A percentile compares a stretch with the other conserved stretches of the same genome.
phyloP scores from a whole-genome alignment of 2,113 vertebrate species.

The Chamaetylas fuelleborni region DNA sequence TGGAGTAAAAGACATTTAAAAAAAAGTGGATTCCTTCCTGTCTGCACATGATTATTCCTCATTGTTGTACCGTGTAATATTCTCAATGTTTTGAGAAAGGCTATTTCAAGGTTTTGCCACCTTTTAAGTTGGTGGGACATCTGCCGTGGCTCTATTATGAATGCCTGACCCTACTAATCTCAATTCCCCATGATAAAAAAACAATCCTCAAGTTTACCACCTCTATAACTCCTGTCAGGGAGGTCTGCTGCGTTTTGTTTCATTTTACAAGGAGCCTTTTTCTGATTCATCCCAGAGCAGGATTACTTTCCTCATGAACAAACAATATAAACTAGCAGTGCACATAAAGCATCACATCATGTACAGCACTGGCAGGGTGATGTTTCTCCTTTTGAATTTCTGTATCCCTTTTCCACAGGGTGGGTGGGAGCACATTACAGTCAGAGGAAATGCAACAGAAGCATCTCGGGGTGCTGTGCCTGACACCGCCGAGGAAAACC shows the following conservation, averaged over 20 bases:
- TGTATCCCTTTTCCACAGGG: constrained; percentile 75
- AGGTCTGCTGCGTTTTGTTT: not conserved
- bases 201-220: not conserved
- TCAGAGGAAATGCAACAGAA: constrained; percentile 85
- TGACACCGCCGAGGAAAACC: not conserved
- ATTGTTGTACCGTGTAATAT: not conserved
- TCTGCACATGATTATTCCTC: not conserved
- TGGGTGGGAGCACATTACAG: constrained; percentile 92
- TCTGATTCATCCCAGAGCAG: not conserved
- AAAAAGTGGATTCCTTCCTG: not conserved
- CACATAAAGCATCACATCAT: not conserved
- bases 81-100: not conserved
- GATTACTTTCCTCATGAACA: not conserved
- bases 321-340: not conserved
- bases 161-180: not conserved
- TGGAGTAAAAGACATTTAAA: not conserved
- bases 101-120: not conserved
- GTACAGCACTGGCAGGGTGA: not conserved
- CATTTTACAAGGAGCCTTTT: not conserved
- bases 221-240: not conserved
- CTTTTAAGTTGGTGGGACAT: not conserved
- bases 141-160: not conserved
- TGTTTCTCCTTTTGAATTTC: not conserved
- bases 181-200: not conserved
- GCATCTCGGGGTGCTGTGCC: not conserved